Percentiles rank a stretch among this genome's conserved stretches.
These are phyloP conservation scores for Cyclura pinguis DNA, from an alignment of 2,797 vertebrate genomes.

Conservation along the genomic window DNA sequence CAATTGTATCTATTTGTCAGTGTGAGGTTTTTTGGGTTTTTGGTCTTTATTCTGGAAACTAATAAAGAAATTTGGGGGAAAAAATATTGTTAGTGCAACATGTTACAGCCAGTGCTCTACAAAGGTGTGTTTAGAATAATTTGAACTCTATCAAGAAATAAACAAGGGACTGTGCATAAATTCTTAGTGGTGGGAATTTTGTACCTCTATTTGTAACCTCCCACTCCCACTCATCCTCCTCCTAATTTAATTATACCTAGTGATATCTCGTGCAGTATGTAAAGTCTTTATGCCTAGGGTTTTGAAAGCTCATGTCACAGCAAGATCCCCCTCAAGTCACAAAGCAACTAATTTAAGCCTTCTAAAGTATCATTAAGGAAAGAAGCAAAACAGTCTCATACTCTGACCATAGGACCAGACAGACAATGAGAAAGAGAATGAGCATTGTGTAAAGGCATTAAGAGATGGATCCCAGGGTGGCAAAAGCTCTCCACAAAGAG, in stretches of 20 bases:
- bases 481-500: neutral
- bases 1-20: too few species aligned
- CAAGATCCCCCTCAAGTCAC: neutral
- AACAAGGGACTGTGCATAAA: neutral
- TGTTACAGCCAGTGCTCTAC: neutral
- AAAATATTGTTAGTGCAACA: neutral
- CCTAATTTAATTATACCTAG: constrained; percentile 14
- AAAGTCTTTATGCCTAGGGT: constrained; percentile 11
- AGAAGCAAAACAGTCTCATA: neutral
- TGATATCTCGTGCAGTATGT: neutral
- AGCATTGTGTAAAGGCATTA: neutral
- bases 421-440: neutral
- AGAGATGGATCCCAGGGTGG: neutral
- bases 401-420: neutral
- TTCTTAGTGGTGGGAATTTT: constrained; percentile 5
- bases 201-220: neutral
- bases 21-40: too few species aligned
- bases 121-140: constrained; percentile 7
- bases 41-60: too few species aligned
- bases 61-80: too few species aligned
- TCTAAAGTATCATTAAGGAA: constrained; percentile 23
- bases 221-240: neutral
- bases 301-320: constrained; percentile 10
- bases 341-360: constrained; percentile 6
- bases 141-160: neutral